Evolutionary conservation across 2,888 invertebrate species (phyloP).

Genomic region (Acanthosepion lycidas): DNA sequence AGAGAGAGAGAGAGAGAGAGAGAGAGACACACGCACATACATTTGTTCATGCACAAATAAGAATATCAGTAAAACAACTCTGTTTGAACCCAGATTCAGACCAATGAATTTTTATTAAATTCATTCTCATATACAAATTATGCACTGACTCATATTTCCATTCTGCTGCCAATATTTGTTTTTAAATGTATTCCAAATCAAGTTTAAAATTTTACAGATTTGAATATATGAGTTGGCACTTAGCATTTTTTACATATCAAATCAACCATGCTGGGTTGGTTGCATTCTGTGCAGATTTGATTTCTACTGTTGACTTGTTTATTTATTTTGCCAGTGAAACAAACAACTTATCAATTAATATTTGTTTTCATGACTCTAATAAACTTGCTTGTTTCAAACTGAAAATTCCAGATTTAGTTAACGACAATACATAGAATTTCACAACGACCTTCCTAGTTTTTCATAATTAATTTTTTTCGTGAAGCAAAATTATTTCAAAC

Average conservation of each 20-base stretch:
- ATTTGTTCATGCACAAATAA: background rate
- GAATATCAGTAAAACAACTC: background rate
- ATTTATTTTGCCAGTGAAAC: background rate
- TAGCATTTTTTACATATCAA: no score
- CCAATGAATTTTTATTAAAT: background rate
- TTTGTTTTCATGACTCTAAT: background rate
- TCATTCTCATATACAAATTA: background rate
- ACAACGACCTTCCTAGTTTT: background rate
- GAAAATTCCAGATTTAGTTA: background rate
- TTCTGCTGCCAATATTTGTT: background rate
- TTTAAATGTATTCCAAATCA: background rate
- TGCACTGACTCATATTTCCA: background rate
- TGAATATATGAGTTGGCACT: background rate
- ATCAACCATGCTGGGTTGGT: background rate
- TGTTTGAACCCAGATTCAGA: background rate
- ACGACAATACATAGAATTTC: background rate
- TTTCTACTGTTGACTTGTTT: background rate
- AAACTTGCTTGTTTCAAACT: background rate
- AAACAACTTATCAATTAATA: background rate
- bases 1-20: no score
- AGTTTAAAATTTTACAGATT: background rate
- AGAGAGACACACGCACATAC: background rate
- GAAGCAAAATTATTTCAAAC: background rate
- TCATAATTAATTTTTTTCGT: background rate
- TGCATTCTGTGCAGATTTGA: background rate